Base-by-base conservation (phyloP, 2,888 invertebrate genomes). In the Nymphalis c-album region DNA sequence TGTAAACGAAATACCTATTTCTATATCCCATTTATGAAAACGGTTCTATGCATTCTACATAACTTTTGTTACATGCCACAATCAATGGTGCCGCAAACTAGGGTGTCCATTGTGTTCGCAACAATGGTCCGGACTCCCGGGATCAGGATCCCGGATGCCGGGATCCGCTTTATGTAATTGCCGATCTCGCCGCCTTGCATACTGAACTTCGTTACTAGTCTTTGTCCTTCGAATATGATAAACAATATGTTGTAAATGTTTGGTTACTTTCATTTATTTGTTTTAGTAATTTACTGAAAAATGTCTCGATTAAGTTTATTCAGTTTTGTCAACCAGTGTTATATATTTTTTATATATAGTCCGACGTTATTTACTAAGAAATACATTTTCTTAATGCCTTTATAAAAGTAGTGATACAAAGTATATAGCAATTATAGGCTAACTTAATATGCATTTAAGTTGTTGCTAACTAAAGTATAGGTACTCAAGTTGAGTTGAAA, bases 151-250 rank as follows among this genome's bases (percentile, higher is more conserved):
- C 57, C 57, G 57, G 57, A 57, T 40, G 35, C 57, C 18, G 57
- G 57, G 57, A 57, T 57, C 18, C 57, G 40, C 57, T 57, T 57
- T 57, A 57, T 57, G 57, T 57, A 57, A 57, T 57, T 57, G 57
- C 40, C 57, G 57, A 57, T 57, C 57, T 18, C 57, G 26, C 20
- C 53, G 40, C 57, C 57, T n/a, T 57, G 40, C 57, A 57, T 40
- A 57, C 18, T 57, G 57, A 57, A 40, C 35, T 57, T 57, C 40
- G 40, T 57, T 57, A 57, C 40, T 57, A 17, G 18, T 10, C 40
- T 18, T 57, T 57, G 57, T 57, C 40, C 40, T 57, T 57, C 18
- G 40, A 57, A 26, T 53, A 26, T 55, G 40, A 35, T 40, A 40
- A 1, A n/a, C n/a, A n/a, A n/a, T n/a, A n/a, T n/a, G 17, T 31